Percentiles rank a stretch among this genome's conserved stretches.
Conservation (phyloP, 1,140 invertebrate genomes). For the Drosophila chauvacae region DNA sequence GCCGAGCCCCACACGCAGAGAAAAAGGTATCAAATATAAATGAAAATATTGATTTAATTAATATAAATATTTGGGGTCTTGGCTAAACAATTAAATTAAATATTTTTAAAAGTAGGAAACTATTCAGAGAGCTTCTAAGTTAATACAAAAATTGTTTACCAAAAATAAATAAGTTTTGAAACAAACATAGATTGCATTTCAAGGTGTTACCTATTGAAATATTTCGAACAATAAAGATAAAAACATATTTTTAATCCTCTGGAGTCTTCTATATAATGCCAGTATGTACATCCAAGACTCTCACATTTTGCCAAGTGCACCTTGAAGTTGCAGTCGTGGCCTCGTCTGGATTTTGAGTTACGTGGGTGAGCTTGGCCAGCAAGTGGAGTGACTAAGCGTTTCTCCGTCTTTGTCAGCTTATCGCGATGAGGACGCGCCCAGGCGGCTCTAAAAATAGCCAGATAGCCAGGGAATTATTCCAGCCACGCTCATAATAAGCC, state of each 20-base stretch:
- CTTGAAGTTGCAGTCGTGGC: slow-evolving; percentile 57
- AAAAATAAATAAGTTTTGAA: background rate
- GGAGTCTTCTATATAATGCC: background rate
- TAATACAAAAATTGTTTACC: background rate
- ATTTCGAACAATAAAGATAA: background rate
- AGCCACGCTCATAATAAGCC: slow-evolving; percentile 39
- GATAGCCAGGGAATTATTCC: slow-evolving; percentile 22
- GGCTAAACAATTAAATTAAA: background rate
- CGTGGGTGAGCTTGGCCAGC: slow-evolving; percentile 79
- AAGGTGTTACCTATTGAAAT: background rate
- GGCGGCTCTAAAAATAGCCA: slow-evolving; percentile 70
- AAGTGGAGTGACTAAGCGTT: slow-evolving; percentile 81
- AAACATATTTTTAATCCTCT: background rate
- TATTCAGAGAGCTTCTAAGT: background rate
- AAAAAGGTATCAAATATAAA: background rate
- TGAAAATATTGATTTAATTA: too few species aligned
- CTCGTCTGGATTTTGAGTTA: slow-evolving; percentile 65
- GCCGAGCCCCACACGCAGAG: slow-evolving; percentile 16
- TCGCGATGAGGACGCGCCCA: slow-evolving; percentile 74
- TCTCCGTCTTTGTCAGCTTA: slow-evolving; percentile 48
- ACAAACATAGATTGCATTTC: background rate
- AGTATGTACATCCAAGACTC: background rate
- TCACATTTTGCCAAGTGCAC: slow-evolving; percentile 5
- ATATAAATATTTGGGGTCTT: background rate
- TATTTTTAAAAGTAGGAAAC: background rate